Evolutionary conservation across 2,113 vertebrate species (phyloP).

Genomic region (Myrmecobius fasciatus): DNA sequence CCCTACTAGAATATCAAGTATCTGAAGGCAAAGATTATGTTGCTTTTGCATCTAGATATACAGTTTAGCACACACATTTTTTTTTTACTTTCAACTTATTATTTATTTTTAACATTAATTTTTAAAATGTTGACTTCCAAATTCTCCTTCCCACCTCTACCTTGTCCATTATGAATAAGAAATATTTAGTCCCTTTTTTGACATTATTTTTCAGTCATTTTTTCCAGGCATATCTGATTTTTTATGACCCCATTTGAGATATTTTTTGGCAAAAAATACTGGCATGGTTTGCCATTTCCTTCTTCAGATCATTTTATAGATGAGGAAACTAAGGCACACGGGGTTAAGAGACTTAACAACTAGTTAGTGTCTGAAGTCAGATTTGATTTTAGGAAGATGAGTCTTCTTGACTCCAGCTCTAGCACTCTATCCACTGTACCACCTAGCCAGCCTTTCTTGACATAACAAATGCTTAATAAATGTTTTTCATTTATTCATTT

Average conservation of each 20-base stretch:
- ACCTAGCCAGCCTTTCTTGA: not conserved
- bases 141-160: not conserved
- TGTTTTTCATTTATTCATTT: not conserved
- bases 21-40: not conserved
- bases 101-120: not conserved
- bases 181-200: not conserved
- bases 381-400: not conserved
- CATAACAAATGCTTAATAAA: not conserved
- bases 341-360: too few species aligned
- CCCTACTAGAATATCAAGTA: not conserved
- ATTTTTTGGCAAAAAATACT: too few species aligned
- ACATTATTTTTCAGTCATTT: too few species aligned
- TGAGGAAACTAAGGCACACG: too few species aligned
- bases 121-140: not conserved
- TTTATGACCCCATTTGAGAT: too few species aligned
- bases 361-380: not conserved
- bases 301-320: too few species aligned
- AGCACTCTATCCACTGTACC: not conserved
- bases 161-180: not conserved
- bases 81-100: not conserved
- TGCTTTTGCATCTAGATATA: not conserved
- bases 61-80: not conserved
- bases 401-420: not conserved
- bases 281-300: too few species aligned
- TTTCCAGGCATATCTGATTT: too few species aligned